A percentile compares a stretch with the other conserved stretches of the same genome.
Conservation (phyloP, 2,113 vertebrate genomes). For the Mungos mungo region DNA sequence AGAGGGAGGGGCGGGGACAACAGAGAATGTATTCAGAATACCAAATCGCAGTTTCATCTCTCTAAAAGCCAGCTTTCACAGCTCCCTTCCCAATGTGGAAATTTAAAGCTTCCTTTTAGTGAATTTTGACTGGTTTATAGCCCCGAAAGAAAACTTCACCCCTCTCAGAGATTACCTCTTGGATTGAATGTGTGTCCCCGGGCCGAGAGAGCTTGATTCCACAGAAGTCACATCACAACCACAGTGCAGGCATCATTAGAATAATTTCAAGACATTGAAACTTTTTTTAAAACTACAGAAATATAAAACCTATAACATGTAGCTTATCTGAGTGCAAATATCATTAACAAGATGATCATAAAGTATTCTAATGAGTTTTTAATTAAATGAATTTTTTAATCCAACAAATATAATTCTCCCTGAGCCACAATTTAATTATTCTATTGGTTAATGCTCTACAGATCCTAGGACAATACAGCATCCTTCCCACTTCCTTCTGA, state of each 20-base stretch:
- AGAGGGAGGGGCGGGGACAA: slow-evolving; percentile 55
- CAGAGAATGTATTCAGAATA: slow-evolving; percentile 79
- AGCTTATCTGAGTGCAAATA: background rate
- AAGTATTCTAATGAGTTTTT: slow-evolving; percentile 38
- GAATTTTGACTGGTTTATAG: slow-evolving; percentile 71
- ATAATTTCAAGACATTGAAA: slow-evolving; percentile 9
- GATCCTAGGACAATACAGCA: background rate
- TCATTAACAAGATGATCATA: background rate
- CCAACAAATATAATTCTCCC: background rate
- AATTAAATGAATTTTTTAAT: background rate
- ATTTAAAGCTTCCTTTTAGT: slow-evolving; percentile 78
- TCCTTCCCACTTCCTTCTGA: background rate
- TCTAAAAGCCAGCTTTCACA: slow-evolving; percentile 74
- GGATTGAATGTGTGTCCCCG: background rate
- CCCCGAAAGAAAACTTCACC: slow-evolving; percentile 64
- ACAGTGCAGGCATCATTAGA: background rate
- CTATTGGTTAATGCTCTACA: background rate
- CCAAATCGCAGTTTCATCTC: slow-evolving; percentile 55
- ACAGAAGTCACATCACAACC: background rate
- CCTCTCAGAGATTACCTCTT: slow-evolving; percentile 52
- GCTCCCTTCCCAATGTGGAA: slow-evolving; percentile 67
- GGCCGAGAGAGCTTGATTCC: background rate
- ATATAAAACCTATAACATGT: background rate
- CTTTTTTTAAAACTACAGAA: background rate
- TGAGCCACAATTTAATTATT: slow-evolving; percentile 3